Base-by-base conservation (phyloP, 2,888 invertebrate genomes). In the Papilio elwesi region DNA sequence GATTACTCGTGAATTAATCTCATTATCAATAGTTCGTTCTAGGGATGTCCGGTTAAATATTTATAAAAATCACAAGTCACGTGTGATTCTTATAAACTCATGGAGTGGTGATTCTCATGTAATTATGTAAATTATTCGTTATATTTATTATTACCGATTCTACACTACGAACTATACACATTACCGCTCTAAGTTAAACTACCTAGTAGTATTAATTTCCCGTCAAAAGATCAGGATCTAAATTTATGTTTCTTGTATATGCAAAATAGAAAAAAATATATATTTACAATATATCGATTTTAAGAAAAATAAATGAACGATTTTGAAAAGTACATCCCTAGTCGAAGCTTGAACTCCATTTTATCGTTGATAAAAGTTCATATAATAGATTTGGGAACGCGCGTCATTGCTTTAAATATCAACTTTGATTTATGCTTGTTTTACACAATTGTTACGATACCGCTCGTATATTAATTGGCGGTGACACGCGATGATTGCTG, bases 401-500 rank as follows among this genome's bases (percentile, higher is more conserved):
- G 26, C 71, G 66, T 71, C 71, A 71, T 62, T 47, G 15, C 52
- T 67, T 59, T 65, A 71, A 71, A 67, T 71, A 71, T 67, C 43
- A 15, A 7, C 7, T 36, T 38, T 47, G 66, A 67, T 67, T 51
- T 59, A 62, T 67, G 43, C 6, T 38, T 13, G 15, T 49, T 66
- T 69, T 69, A 64, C 47, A 69, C 65, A 69, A 73, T 43, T 43
- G 65, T 57, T 43, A 51, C 51, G 65, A 69, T 65, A 59, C 10
- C 51, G 47, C 26, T 64, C 66, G 16, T 55, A 57, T 43, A 65
- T 69, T 87, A 85, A 88, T 89, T 87, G 85, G 81, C 77, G 81
- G 83, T 85, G 86, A 87, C 84, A 87, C 82, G 82, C 76, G 81
- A 86, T 88, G 89, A 89, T 87, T 88, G 86, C 84, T 82, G 81